Conservation (phyloP, 2,113 vertebrate genomes). For the Cebidichthys violaceus region DNA sequence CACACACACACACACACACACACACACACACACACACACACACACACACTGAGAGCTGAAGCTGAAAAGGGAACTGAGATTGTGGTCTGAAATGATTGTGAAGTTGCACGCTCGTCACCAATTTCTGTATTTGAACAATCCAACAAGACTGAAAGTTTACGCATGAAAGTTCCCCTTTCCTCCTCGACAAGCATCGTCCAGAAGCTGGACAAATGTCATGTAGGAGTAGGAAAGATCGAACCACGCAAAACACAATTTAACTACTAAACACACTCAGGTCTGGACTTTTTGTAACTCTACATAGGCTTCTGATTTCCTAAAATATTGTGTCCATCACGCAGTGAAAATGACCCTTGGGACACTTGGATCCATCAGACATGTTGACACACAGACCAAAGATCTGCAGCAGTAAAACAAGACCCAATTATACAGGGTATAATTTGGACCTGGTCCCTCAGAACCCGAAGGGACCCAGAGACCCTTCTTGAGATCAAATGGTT, state of each 20-base stretch:
- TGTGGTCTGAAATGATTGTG: constrained; percentile 10
- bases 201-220: neutral
- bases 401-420: neutral
- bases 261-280: neutral
- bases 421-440: too few species aligned
- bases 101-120: neutral
- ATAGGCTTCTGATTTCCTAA: too few species aligned
- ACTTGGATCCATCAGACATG: neutral
- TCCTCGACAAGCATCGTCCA: neutral
- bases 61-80: constrained; percentile 52
- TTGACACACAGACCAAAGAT: neutral
- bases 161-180: neutral
- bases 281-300: neutral
- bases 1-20: constrained; percentile 9
- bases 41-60: neutral
- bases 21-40: constrained; percentile 20
- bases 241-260: neutral
- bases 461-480: neutral
- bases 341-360: neutral
- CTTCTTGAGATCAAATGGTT: neutral
- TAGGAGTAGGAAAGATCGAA: neutral
- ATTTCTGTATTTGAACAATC: neutral
- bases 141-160: neutral
- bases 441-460: neutral
- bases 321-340: neutral